Evolutionary conservation across 2,888 invertebrate genomes (phyloP), one percentile per base, ranked within the genome.

Genomic region (Dryobota labecula): DNA sequence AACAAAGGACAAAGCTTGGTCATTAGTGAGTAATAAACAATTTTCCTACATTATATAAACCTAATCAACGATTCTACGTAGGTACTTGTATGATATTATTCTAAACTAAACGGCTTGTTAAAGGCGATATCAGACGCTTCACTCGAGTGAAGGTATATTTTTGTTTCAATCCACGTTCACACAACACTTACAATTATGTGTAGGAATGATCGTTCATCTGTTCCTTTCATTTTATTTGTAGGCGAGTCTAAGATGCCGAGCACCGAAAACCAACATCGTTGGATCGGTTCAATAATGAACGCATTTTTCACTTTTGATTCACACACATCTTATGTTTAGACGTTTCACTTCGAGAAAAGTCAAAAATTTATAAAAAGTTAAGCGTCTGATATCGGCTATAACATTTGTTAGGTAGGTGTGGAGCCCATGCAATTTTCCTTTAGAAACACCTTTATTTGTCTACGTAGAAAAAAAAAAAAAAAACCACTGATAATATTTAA

Each of bases 11-110:
- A 9, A 24, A 36, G 36, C 27, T 47, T 41, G 68, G 33, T 68
- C 69, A 69, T 73, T 60, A 47, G 20, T 53, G 47, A 73, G 6
- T 45, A 53, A 76, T 41, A 47, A 45, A 54, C 18, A 65, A 60
- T 27, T 5, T 15, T n/a, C 43, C 15, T 30, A 33, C 30, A 11
- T 15, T 36, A 36, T 38, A 56, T 18, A n/a, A n/a, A 27, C 7
- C 0, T 47, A 20, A 41, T 47, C n/a, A 58, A 47, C 18, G 13
- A 15, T 27, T 38, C 5, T 43, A 15, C 15, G 45, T 58, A 67
- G n/a, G n/a, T n/a, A n/a, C 9, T 27, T 41, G 18, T 51, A 38
- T 47, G 33, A 30, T 24, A 33, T 58, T 73, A n/a, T n/a, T n/a
- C 11, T 18, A 18, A 58, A 43, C 11, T 38, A 9, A 41, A 36